Percentiles rank a stretch among this genome's conserved stretches.
Evolutionary conservation across 2,113 vertebrate genomes (phyloP).

Genomic region (Chlamydotis undulata): DNA sequence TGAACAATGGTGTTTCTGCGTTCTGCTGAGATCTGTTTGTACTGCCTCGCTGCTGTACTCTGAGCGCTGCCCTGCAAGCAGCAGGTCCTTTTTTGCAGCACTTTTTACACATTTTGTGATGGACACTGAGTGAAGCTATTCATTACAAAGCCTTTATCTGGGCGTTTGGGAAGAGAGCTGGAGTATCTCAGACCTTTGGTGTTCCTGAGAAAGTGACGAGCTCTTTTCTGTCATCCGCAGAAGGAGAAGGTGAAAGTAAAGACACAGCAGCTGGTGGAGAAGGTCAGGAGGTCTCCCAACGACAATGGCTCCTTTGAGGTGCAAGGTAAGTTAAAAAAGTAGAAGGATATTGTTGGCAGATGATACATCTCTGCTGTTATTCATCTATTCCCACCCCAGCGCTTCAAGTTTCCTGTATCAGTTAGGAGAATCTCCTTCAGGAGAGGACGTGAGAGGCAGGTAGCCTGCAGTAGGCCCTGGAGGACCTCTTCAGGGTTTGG

Average conservation of each 20-base stretch:
- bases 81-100: background rate
- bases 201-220: background rate
- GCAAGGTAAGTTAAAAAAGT: constrained; percentile 73
- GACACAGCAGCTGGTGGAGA: constrained; percentile 83
- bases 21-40: background rate
- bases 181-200: background rate
- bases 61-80: background rate
- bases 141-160: background rate
- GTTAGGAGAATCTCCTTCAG: background rate
- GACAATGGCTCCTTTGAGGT: constrained; percentile 87
- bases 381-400: constrained; percentile 20
- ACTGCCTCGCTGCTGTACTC: background rate
- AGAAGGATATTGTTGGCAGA: background rate
- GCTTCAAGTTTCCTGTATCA: background rate
- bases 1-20: background rate
- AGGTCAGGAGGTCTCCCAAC: constrained; percentile 81
- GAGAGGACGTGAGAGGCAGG: background rate
- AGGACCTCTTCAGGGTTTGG: background rate
- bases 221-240: constrained; percentile 67
- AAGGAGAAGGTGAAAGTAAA: constrained; percentile 88
- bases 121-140: background rate
- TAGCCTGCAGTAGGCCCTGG: background rate
- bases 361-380: background rate
- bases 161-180: background rate
- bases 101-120: background rate